Evolutionary conservation across 35 echinoderm and acorn worm genomes (phyloP).

Genomic region (Acanthaster planci): DNA sequence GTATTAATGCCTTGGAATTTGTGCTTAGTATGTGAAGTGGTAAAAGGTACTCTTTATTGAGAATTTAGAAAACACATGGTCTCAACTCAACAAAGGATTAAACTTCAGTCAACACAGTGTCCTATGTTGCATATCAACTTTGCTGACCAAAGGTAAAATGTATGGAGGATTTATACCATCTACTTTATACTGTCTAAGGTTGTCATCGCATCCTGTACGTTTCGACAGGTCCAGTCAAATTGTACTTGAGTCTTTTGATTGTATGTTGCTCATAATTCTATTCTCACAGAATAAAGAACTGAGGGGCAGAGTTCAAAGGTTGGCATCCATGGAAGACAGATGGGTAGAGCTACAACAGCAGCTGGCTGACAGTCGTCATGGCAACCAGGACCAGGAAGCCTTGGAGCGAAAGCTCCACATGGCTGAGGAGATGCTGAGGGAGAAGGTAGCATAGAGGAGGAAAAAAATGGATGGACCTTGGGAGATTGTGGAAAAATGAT

Average conservation of each 20-base stretch:
- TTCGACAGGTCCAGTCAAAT: too few relatives aligned
- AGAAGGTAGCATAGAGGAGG: conserved; percentile 52
- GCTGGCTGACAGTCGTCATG: conserved; percentile 38
- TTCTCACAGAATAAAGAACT: conserved; percentile 28
- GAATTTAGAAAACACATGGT: too few relatives aligned
- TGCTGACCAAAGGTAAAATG: too few relatives aligned
- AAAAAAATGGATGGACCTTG: neutral
- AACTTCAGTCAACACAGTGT: too few relatives aligned
- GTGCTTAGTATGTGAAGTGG: too few relatives aligned
- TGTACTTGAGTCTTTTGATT: neutral
- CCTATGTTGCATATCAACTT: too few relatives aligned
- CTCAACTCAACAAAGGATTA: too few relatives aligned
- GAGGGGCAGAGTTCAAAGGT: conserved; percentile 18
- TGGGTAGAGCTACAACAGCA: conserved; percentile 52
- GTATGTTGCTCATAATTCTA: neutral
- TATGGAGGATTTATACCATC: too few relatives aligned
- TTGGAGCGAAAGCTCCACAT: conserved; percentile 73
- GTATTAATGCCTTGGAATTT: too few relatives aligned
- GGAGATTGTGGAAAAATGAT: too few relatives aligned
- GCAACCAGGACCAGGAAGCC: conserved; percentile 42
- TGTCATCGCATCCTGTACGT: too few relatives aligned
- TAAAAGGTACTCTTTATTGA: too few relatives aligned
- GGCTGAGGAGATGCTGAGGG: conserved; percentile 73
- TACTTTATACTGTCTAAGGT: neutral
- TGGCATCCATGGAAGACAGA: conserved; percentile 26